phyloP scores from a whole-genome alignment of 2,113 vertebrate species.

The Lampris megalopsis region DNA sequence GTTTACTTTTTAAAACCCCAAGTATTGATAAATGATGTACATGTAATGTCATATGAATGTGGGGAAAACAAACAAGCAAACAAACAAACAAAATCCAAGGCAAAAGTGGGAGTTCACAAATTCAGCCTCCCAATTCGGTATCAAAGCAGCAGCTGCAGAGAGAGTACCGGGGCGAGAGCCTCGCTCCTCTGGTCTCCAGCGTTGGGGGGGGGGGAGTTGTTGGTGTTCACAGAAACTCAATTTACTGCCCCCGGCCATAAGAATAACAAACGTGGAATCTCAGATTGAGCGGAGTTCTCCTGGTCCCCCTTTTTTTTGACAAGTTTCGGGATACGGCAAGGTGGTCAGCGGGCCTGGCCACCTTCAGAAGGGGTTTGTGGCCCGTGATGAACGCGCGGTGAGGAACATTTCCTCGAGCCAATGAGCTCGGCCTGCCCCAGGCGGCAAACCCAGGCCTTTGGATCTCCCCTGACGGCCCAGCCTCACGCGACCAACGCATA shows the following conservation, averaged over 20 bases:
- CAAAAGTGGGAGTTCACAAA: slow-evolving; percentile 31
- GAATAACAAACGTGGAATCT: slow-evolving; percentile 10
- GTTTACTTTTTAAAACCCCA: not conserved
- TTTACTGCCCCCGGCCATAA: not conserved
- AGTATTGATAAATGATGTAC: too few relatives aligned
- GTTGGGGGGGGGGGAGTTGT: slow-evolving; percentile 26
- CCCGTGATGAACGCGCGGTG: not conserved
- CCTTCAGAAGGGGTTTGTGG: not conserved
- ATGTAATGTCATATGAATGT: too few relatives aligned
- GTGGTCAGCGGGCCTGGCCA: too few relatives aligned
- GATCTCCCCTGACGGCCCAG: too few relatives aligned
- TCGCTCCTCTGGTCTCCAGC: slow-evolving; percentile 28
- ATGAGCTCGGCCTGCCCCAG: too few relatives aligned
- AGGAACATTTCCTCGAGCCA: too few relatives aligned
- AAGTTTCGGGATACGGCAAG: too few relatives aligned
- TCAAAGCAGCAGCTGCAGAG: slow-evolving; percentile 31
- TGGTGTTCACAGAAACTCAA: slow-evolving; percentile 24
- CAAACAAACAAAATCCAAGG: slow-evolving; percentile 4
- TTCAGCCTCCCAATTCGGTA: slow-evolving; percentile 18
- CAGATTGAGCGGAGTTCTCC: slow-evolving; percentile 21
- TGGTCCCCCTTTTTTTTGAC: too few relatives aligned
- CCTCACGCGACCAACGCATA: too few relatives aligned
- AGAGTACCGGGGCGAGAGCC: slow-evolving; percentile 17
- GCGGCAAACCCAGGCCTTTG: too few relatives aligned
- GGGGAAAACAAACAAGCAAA: too few relatives aligned